Percentiles rank a stretch among this genome's conserved stretches.
Conservation (phyloP, 2,113 vertebrate genomes). For the Columbina picui region DNA sequence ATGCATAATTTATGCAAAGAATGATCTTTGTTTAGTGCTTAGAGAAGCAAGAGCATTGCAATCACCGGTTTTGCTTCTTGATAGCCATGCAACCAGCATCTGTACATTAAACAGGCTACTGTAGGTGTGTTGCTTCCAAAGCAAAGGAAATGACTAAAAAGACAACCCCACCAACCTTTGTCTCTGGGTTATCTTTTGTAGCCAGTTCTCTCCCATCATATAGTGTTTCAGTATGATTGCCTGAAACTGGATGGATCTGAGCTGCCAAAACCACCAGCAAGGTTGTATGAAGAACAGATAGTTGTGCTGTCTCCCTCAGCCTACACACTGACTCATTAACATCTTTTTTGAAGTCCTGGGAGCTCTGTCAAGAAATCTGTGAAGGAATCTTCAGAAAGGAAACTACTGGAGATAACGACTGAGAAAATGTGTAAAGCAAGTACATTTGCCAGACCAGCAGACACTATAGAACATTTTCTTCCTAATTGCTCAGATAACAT, state of each 20-base stretch:
- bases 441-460: background rate
- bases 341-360: background rate
- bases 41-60: background rate
- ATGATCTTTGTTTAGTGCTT: background rate
- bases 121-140: background rate
- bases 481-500: background rate
- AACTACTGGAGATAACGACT: background rate
- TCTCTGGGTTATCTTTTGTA: background rate
- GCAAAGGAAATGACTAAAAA: conserved; percentile 38
- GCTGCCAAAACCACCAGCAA: background rate
- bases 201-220: background rate
- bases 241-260: conserved; percentile 6
- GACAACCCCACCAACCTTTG: background rate
- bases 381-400: conserved; percentile 30
- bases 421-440: background rate
- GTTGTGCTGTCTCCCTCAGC: background rate
- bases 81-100: background rate
- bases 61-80: background rate
- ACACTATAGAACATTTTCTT: background rate
- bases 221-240: conserved; percentile 39
- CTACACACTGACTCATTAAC: conserved; percentile 24
- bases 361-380: background rate
- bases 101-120: background rate
- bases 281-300: background rate
- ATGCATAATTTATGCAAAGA: background rate